These are phyloP conservation scores for Lates calcarifer DNA, from an alignment of 2,113 vertebrate genomes.

Conservation along the genomic window DNA sequence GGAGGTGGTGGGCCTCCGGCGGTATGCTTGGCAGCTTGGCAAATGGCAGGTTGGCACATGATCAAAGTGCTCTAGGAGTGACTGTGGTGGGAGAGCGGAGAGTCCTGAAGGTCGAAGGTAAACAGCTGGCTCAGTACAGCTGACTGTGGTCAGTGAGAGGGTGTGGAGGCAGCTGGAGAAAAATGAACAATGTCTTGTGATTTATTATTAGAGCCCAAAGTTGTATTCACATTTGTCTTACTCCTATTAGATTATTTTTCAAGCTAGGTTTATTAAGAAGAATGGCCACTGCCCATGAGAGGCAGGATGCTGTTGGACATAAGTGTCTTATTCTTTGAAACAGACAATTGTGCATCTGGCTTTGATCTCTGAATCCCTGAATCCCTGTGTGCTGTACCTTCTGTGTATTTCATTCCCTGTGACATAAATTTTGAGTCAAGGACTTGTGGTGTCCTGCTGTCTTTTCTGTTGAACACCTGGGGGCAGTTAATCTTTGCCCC, in stretches of 20 bases:
- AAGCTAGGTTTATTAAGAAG: too few relatives aligned
- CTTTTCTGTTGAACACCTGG: not conserved
- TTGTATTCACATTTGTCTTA: not conserved
- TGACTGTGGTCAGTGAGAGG: slow-evolving; percentile 35
- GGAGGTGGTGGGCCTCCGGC: slow-evolving; percentile 36
- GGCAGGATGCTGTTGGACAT: not conserved
- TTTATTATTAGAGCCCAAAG: not conserved
- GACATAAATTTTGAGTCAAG: not conserved
- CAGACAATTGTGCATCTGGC: not conserved
- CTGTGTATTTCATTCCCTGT: not conserved
- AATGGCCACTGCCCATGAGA: not conserved
- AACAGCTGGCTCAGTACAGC: slow-evolving; percentile 57
- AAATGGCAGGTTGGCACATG: slow-evolving; percentile 50
- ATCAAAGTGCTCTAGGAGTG: slow-evolving; percentile 45
- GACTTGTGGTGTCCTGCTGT: not conserved
- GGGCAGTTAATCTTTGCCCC: not conserved
- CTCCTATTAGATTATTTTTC: not conserved
- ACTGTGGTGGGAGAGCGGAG: not conserved
- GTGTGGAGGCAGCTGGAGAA: not conserved
- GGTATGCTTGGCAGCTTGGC: slow-evolving; percentile 58
- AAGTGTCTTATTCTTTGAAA: not conserved
- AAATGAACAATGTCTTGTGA: not conserved
- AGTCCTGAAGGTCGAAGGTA: slow-evolving; percentile 64
- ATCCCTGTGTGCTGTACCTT: not conserved
- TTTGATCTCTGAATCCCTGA: slow-evolving; percentile 1